Base-by-base conservation (phyloP, 2,113 vertebrate species). In the Bufo bufo region DNA sequence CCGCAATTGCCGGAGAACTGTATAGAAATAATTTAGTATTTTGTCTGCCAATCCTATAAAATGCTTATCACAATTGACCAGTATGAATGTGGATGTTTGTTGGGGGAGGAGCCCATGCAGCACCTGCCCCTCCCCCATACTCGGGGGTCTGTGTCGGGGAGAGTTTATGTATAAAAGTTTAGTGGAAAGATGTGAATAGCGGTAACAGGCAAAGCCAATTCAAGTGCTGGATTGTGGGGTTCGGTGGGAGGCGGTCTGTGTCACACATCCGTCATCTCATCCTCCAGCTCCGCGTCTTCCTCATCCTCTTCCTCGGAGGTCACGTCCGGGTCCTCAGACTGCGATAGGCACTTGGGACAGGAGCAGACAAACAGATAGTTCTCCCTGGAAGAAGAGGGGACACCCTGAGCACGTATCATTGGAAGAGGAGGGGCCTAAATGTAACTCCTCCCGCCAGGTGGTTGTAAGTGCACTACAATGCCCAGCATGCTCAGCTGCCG, bases 211-310 rank as follows among this genome's bases (percentile, higher is more conserved):
- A 52, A n/a, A 82, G 65, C 80, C 87, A 75, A 83, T 82, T 81
- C 75, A 43, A 83, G 79, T 82, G 71, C 87, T 83, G 56, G 10
- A 49, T 14, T 23, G n/a, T 85, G 50, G 69, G 1, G 20, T 23
- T 4, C 0, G 56, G 33, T 45, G 77, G 33, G 4, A 59, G 20
- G 49, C 56, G 23, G 85, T 23, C 11, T 0, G 3, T 79, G 81
- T 98, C 95, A 99, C 92, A 99, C 97, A 0, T 99, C 97, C 0
- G 98, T 99, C 98, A 99, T 99, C 93, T 99, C 98, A 47, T 99
- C 98, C 92, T 98, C 98, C 90, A 98, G 94, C 69, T 99, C 97
- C 0, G 98, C 98, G 2, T 97, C 97, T 45, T 99, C 95, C 72
- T 96, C 96, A 8, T 98, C 97, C 45, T 99, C 98, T 23, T 99